These are phyloP conservation scores for Microcebus murinus DNA, from an alignment of 2,113 vertebrate species.

Conservation along the genomic window DNA sequence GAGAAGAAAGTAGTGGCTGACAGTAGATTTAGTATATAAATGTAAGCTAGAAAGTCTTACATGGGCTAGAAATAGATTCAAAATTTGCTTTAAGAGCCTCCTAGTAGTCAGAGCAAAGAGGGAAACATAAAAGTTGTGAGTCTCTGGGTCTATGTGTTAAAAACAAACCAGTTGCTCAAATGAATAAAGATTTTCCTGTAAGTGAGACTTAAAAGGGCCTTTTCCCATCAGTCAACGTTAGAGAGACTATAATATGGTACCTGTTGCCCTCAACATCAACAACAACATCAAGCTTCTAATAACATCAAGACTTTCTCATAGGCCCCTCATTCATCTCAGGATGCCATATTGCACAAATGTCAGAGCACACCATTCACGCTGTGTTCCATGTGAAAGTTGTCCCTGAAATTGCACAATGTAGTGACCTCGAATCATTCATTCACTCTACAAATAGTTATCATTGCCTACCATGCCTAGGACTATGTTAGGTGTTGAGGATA, in stretches of 20 bases:
- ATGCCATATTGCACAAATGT: neutral
- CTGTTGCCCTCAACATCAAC: neutral
- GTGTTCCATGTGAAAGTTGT: neutral
- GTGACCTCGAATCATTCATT: neutral
- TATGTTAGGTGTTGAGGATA: neutral
- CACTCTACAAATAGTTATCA: neutral
- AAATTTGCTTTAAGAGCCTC: conserved; percentile 28
- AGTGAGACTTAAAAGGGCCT: neutral
- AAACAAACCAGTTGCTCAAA: neutral
- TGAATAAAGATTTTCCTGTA: neutral
- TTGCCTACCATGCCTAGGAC: neutral
- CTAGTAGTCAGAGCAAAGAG: conserved; percentile 1
- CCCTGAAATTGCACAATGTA: neutral
- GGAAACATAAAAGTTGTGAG: neutral
- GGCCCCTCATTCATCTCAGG: neutral
- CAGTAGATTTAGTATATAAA: neutral
- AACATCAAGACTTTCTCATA: neutral
- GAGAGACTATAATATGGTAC: neutral
- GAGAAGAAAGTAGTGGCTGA: neutral
- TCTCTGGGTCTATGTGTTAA: neutral
- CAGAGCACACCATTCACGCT: neutral
- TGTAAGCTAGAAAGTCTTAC: neutral
- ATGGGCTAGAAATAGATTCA: neutral
- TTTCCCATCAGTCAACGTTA: neutral
- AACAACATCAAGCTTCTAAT: neutral